Conservation (phyloP, 92 coral and sea anemone genomes). For the Epizoanthus fatuus region DNA sequence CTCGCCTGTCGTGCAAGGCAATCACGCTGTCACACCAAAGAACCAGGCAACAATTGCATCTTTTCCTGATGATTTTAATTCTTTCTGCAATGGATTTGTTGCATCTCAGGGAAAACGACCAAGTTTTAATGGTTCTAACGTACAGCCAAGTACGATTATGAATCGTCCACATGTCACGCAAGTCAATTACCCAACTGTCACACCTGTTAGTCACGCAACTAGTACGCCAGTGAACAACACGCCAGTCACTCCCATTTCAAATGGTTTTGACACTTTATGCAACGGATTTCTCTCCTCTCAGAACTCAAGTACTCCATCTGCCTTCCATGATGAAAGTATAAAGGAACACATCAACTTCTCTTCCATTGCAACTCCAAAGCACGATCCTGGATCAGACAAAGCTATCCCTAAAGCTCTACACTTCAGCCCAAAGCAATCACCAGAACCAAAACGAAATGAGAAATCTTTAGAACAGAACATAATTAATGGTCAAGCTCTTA, state of each 20-base stretch:
- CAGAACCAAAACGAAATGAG: not conserved
- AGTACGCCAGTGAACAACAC: conserved; percentile 4
- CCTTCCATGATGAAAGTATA: conserved; percentile 20
- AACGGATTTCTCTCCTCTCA: not conserved
- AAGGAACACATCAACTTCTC: conserved; percentile 12
- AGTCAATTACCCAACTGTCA: not conserved
- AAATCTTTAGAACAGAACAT: not conserved
- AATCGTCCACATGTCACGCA: not conserved
- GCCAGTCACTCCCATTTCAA: not conserved
- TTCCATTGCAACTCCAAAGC: not conserved
- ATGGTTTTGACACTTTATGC: not conserved
- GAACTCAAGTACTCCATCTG: conserved; percentile 18
- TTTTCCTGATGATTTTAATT: conserved; percentile 34
- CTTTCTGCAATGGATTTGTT: conserved; percentile 25
- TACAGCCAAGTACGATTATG: not conserved
- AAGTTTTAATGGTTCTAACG: not conserved
- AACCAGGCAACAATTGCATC: not conserved
- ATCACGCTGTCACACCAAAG: not conserved
- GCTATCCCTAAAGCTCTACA: not conserved
- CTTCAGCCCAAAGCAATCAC: not conserved
- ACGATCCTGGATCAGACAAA: not conserved
- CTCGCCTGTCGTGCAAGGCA: conserved; percentile 23
- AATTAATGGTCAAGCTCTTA: not conserved
- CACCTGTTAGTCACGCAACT: not conserved
- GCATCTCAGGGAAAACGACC: conserved; percentile 18